Conservation (phyloP, 2,888 invertebrate genomes). For the Leptopilina syphax region DNA sequence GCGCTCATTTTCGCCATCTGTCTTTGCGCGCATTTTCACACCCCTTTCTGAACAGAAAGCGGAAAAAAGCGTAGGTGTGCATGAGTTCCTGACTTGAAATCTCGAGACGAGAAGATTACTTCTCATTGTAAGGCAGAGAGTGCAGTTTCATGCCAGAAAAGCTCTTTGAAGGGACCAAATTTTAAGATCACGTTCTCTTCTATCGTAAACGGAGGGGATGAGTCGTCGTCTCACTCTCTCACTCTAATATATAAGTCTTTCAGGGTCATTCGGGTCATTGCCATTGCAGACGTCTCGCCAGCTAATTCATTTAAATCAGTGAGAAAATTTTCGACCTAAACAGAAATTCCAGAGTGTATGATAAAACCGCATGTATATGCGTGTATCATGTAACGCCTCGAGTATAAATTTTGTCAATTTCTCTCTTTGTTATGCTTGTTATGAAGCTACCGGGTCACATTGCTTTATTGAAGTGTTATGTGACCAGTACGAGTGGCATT, state of each 20-base stretch:
- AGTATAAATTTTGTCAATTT: conserved; percentile 13
- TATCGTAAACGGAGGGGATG: background rate
- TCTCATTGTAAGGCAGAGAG: conserved; percentile 22
- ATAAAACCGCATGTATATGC: background rate
- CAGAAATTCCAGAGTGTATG: conserved; percentile 21
- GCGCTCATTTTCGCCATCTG: background rate
- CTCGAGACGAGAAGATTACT: conserved; percentile 28
- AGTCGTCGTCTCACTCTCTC: conserved; percentile 12
- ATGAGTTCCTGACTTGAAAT: conserved; percentile 23
- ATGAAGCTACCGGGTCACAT: conserved; percentile 23
- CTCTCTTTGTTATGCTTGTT: conserved; percentile 20
- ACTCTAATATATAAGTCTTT: background rate
- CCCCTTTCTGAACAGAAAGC: conserved; percentile 1
- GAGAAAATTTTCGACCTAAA: conserved; percentile 42
- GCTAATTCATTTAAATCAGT: conserved; percentile 48
- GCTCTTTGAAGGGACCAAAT: conserved; percentile 27
- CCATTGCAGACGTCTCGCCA: conserved; percentile 41
- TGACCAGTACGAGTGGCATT: background rate
- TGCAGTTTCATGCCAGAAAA: conserved; percentile 23
- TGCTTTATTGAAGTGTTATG: conserved; percentile 10
- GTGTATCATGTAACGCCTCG: conserved; percentile 4
- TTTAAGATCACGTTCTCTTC: conserved; percentile 12
- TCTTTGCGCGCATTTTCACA: conserved; percentile 1
- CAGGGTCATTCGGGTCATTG: conserved; percentile 44
- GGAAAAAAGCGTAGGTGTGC: conserved; percentile 32